These are phyloP conservation scores for Schizaphis graminum DNA, from an alignment of 2,888 invertebrate genomes.

Conservation along the genomic window DNA sequence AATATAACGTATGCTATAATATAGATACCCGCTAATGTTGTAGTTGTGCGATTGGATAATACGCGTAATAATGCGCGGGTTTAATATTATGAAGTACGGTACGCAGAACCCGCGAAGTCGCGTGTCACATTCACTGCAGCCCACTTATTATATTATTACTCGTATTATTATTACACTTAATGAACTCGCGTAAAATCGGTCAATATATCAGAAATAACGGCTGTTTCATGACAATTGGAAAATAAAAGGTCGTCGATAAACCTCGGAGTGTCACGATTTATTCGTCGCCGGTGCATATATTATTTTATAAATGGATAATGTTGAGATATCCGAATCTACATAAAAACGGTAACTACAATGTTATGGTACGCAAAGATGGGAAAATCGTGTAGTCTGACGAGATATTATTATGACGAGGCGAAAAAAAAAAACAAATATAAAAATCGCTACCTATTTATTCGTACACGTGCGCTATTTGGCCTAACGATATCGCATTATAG, in stretches of 20 bases:
- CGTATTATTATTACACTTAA: background rate
- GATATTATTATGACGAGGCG: background rate
- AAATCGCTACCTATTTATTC: background rate
- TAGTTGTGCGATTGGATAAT: slow-evolving; percentile 5
- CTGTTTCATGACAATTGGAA: background rate
- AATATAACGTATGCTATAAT: background rate
- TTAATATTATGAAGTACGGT: background rate
- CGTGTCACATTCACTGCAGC: slow-evolving; percentile 3
- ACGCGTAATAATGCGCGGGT: background rate
- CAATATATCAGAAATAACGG: background rate
- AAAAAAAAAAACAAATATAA: background rate
- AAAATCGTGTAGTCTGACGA: background rate
- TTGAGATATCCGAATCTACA: background rate
- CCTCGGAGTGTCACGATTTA: background rate
- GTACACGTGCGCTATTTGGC: background rate
- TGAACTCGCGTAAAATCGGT: background rate
- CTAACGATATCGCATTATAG: background rate
- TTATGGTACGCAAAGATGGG: background rate
- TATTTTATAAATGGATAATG: background rate
- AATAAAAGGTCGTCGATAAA: background rate
- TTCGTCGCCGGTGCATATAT: background rate
- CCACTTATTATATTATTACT: background rate
- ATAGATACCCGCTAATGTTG: background rate
- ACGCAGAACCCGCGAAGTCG: background rate
- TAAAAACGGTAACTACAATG: background rate